Percentiles rank a stretch among this genome's conserved stretches.
These are phyloP conservation scores for Blera fallax DNA, from an alignment of 2,888 invertebrate species.

Conservation along the genomic window DNA sequence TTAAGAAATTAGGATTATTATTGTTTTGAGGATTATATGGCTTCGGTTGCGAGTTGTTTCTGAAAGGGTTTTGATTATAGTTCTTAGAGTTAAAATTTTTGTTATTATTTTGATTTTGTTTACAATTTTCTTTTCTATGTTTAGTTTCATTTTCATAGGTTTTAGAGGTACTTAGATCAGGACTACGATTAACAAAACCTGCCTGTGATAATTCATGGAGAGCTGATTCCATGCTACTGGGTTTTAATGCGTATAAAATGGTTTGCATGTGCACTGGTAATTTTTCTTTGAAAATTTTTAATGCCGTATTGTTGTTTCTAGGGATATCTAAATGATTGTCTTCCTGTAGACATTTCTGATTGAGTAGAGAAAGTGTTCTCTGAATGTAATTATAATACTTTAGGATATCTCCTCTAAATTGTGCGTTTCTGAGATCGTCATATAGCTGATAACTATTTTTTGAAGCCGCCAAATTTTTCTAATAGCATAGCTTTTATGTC, in stretches of 20 bases:
- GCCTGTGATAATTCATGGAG: slow-evolving; percentile 3
- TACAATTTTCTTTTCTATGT: too few species aligned
- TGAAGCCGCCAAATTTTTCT: slow-evolving; percentile 25
- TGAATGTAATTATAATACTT: slow-evolving; percentile 5
- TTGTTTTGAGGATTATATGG: too few species aligned
- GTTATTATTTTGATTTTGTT: too few species aligned
- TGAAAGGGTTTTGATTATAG: too few species aligned
- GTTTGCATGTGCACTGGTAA: slow-evolving; percentile 15
- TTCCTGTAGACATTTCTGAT: slow-evolving; percentile 30
- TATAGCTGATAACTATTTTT: background rate
- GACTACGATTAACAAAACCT: slow-evolving; percentile 1
- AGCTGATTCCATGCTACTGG: slow-evolving; percentile 4
- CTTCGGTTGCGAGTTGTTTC: too few species aligned
- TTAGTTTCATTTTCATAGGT: too few species aligned
- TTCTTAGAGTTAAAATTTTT: too few species aligned
- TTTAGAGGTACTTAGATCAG: too few species aligned
- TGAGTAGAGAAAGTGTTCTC: background rate
- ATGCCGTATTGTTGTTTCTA: background rate
- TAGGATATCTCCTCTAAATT: background rate
- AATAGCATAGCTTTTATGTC: slow-evolving; percentile 22
- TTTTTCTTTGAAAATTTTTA: slow-evolving; percentile 9
- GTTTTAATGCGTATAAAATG: slow-evolving; percentile 8
- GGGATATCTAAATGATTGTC: background rate
- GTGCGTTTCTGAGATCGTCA: background rate
- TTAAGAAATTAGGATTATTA: too few species aligned